phyloP scores from a whole-genome alignment of 2,113 vertebrate genomes.

The Esox niger region DNA sequence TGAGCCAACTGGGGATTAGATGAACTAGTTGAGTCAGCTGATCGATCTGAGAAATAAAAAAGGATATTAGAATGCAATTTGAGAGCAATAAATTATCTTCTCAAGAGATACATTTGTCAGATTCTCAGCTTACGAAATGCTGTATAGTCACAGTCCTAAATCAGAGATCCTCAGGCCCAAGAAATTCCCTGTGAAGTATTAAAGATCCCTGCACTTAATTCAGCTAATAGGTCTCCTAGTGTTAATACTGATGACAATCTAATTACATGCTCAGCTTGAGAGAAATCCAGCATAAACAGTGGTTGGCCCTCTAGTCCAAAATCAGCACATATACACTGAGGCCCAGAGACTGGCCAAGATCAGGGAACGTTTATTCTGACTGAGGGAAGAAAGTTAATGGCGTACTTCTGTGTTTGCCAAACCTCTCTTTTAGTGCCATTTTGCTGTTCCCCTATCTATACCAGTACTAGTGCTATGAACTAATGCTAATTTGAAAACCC shows the following conservation, averaged over 20 bases:
- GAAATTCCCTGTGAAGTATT: not conserved
- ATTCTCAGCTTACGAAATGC: not conserved
- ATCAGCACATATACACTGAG: not conserved
- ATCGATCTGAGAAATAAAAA: not conserved
- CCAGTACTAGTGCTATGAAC: too few relatives aligned
- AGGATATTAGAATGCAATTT: not conserved
- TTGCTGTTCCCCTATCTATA: too few relatives aligned
- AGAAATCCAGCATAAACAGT: conserved; percentile 55
- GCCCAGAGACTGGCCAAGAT: not conserved
- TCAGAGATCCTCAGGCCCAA: not conserved
- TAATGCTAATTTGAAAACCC: too few relatives aligned
- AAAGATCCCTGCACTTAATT: conserved; percentile 35
- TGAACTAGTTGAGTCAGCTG: not conserved
- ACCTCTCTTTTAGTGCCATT: too few relatives aligned
- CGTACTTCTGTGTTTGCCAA: too few relatives aligned
- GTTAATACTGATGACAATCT: conserved; percentile 62
- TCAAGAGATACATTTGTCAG: not conserved
- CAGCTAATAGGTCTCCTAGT: conserved; percentile 54
- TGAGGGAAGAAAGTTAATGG: not conserved
- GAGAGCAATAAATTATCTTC: not conserved
- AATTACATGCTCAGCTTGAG: conserved; percentile 66
- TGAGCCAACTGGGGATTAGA: too few relatives aligned
- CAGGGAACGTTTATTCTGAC: not conserved
- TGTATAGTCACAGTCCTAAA: not conserved
- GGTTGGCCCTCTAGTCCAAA: conserved; percentile 22